Evolutionary conservation across 2,113 vertebrate genomes (phyloP).

Genomic region (Colossoma macropomum): DNA sequence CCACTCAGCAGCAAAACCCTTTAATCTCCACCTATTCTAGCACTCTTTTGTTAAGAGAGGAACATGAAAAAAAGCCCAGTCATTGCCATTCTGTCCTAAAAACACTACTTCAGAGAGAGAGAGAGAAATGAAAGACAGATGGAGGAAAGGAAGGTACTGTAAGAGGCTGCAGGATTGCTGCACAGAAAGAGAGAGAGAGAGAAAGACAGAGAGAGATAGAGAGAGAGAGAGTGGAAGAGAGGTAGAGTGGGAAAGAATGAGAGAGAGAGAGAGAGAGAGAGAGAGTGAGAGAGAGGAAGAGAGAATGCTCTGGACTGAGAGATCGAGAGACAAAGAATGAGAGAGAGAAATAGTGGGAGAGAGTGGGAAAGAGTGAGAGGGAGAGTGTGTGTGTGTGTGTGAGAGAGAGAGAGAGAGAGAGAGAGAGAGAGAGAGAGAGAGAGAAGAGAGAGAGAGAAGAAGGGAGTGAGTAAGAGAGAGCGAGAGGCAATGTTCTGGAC

Average conservation of each 20-base stretch:
- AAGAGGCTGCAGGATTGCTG: conserved; percentile 22
- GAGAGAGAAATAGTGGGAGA: conserved; percentile 2
- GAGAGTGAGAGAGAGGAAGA: conserved; percentile 30
- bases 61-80: conserved; percentile 48
- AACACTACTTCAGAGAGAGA: conserved; percentile 44
- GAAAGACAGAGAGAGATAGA: conserved; percentile 1
- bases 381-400: too few species aligned
- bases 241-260: too few species aligned
- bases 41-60: conserved; percentile 72
- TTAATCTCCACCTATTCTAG: conserved; percentile 76
- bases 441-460: too few species aligned
- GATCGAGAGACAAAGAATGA: neutral
- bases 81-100: conserved; percentile 16
- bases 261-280: neutral
- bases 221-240: neutral
- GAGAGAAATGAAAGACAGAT: conserved; percentile 37
- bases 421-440: neutral
- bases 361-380: conserved; percentile 21
- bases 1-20: conserved; percentile 68
- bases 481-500: too few species aligned
- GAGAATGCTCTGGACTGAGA: neutral
- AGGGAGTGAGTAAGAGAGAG: too few species aligned
- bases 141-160: neutral
- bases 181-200: conserved; percentile 25
- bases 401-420: conserved; percentile 9